Percentiles rank a stretch among this genome's conserved stretches.
Conservation (phyloP, 2,113 vertebrate species). For the Myrmecobius fasciatus region DNA sequence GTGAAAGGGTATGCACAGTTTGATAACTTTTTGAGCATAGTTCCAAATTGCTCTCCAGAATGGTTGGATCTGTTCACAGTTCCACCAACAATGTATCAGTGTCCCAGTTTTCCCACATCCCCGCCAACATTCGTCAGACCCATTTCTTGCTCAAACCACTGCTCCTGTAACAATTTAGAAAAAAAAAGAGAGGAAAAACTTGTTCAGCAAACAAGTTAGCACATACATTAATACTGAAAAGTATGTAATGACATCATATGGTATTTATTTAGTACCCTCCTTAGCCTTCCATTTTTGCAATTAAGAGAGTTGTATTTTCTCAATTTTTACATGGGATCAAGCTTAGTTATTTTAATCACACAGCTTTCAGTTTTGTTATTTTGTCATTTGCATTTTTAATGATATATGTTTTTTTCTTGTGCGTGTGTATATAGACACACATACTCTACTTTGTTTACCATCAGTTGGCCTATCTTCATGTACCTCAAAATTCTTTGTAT, state of each 20-base stretch:
- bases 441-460: neutral
- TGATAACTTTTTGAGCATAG: no score
- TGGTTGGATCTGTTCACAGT: no score
- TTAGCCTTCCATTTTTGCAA: neutral
- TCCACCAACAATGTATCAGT: no score
- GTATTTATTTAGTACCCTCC: neutral
- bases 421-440: neutral
- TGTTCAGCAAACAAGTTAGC: neutral
- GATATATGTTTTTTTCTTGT: neutral
- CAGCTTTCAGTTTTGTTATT: neutral
- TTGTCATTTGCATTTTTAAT: neutral
- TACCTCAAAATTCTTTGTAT: neutral
- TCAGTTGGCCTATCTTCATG: neutral
- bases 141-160: neutral
- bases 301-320: neutral
- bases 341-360: neutral
- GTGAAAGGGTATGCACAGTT: no score
- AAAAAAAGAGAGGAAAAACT: neutral
- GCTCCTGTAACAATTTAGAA: neutral
- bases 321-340: neutral
- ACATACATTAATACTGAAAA: neutral
- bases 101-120: no score
- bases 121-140: no score
- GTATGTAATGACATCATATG: neutral
- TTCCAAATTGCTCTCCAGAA: no score